Conservation (phyloP, 1,140 invertebrate species). For the Drusus annulatus region DNA sequence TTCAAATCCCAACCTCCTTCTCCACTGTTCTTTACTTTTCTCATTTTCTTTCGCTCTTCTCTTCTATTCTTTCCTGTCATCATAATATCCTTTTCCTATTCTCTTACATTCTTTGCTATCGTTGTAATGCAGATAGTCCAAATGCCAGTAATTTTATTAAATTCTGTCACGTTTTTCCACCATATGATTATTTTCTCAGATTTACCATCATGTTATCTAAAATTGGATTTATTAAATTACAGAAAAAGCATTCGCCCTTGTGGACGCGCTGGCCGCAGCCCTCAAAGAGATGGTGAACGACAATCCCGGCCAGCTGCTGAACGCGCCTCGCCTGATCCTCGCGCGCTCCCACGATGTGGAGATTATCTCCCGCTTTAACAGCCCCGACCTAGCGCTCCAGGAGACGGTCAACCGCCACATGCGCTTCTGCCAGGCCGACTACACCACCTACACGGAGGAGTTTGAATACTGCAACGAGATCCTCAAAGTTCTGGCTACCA, state of each 20-base stretch:
- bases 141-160: no score
- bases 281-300: constrained; percentile 21
- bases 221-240: background rate
- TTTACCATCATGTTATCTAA: no score
- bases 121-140: no score
- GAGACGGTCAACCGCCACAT: constrained; percentile 59
- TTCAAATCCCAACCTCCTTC: no score
- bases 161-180: no score
- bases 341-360: constrained; percentile 44
- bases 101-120: no score
- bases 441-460: constrained; percentile 14
- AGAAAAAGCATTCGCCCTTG: background rate
- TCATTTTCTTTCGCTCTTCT: background rate
- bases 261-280: constrained; percentile 8
- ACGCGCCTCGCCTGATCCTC: constrained; percentile 27
- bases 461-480: constrained; percentile 33
- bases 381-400: constrained; percentile 60
- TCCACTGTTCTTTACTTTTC: background rate
- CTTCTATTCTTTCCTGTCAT: background rate
- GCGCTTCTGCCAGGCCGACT: constrained; percentile 2
- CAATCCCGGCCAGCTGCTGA: constrained; percentile 43
- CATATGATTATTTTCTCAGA: no score
- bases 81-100: no score
- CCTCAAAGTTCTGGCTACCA: constrained; percentile 14
- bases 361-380: constrained; percentile 55